Evolutionary conservation across 1,140 invertebrate species (phyloP), one percentile per base, ranked within the genome.

Genomic region (Bombus confusus): DNA sequence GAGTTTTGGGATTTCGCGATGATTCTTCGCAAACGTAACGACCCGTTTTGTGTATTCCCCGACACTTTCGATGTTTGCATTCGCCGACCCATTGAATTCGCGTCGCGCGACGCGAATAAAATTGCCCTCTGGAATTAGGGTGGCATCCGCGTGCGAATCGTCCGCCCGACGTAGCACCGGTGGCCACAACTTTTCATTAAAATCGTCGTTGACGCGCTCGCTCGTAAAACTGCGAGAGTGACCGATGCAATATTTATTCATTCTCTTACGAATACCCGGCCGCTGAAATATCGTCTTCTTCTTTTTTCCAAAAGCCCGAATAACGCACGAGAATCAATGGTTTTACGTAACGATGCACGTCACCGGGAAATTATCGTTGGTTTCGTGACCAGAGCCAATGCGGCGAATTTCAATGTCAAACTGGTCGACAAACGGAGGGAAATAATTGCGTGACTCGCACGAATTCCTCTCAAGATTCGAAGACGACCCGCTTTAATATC

Each of bases 1-100:
- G 73, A 75, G 80, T 59, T 74, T 43, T 43, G 80, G 59, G 34
- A 66, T 75, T 75, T 77, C 18, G 39, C 28, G 39, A n/a, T 22
- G 59, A 75, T 74, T 75, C 71, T 43, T 74, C 39, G 71, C 57
- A 25, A 22, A 28, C 71, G 52, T 75, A 82, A 82, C 80, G 71
- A 82, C 71, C 39, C 71, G 57, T 74, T 75, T 64, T 47, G 80
- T 64, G n/a, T 22, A 57, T 37, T 28, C 57, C 22, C 69, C 80
- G n/a, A 37, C 80, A 74, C 80, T 71, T 73, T 41, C 80, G n/a
- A 37, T 66, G 39, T 82, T 82, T 75, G 80, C 80, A 31, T 39
- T 75, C 66, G 18, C 34, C 57, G n/a, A n/a, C 39, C 71, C 71
- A 66, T 82, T 72, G 80, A 47, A 64, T 43, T 25, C 18, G 22